Base-by-base conservation (phyloP, 1,140 invertebrate genomes). In the Gonioctena quinquepunctata region DNA sequence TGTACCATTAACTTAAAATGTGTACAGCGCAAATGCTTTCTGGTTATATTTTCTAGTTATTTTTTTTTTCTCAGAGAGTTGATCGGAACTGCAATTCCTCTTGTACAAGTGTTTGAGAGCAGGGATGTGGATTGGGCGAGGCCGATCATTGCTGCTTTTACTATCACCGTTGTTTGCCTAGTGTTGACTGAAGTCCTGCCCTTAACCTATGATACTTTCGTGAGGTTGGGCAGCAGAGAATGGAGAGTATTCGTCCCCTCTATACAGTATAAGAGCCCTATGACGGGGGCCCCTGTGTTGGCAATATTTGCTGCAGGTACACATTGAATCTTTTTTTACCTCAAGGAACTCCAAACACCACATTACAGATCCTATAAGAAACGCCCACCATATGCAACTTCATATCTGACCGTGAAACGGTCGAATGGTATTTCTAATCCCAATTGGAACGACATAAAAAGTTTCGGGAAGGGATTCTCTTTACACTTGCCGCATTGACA, bases 231-330 rank as follows among this genome's bases (percentile, higher is more conserved):
- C 1, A 88, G 87, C 16, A 86, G 88, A 1, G 89, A 90, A 74
- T 90, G 89, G 89, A 86, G 87, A 68, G 86, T 90, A 2, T 80
- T 91, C 19, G 87, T 88, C 7, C 84, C 88, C 54, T 88, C 88
- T 26, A 86, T 91, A 76, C 87, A 88, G 18, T 90, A 89, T 73
- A 87, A 89, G 75, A 90, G 87, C 74, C 80, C 85, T 0, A 85
- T 87, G 16, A 90, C 89, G 68, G 89, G 89, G 11, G 90, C 88
- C 77, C 89, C 89, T 1, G 88, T 90, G 0, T 77, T 90, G 62
- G 89, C 90, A 13, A 88, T 90, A 8, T 90, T 90, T 75, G 88
- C 88, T 59, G 88, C 85, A 69, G 89, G 88, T 87, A 76, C n/a
- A 42, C n/a, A n/a, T n/a, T n/a, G n/a, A n/a, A n/a, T n/a, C n/a